A percentile compares a stretch with the other conserved stretches of the same genome.
Conservation (phyloP, 2,888 invertebrate genomes). For the Dasypolia templi region DNA sequence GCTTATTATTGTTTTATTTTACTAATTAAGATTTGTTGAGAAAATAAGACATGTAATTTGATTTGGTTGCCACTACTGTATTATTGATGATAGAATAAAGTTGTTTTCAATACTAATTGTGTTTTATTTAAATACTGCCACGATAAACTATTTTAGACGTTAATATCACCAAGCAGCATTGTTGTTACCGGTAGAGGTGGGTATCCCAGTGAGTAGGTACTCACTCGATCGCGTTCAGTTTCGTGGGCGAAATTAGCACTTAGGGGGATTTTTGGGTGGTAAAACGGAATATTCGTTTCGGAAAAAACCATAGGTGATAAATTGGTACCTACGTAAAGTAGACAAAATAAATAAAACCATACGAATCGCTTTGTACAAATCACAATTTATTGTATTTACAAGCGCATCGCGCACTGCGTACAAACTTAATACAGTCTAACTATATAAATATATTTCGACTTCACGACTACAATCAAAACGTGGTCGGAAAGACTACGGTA, state of each 20-base stretch:
- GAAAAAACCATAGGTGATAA: too few species aligned
- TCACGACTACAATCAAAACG: conserved; percentile 42
- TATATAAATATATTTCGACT: conserved; percentile 57
- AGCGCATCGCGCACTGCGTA: conserved; percentile 60
- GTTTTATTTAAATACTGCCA: not conserved
- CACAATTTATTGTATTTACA: conserved; percentile 80
- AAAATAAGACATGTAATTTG: not conserved
- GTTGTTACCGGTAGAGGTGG: too few species aligned
- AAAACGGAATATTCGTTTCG: too few species aligned
- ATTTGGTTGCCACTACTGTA: not conserved
- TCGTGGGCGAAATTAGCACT: too few species aligned
- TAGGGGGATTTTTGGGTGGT: too few species aligned
- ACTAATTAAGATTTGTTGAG: not conserved
- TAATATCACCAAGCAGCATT: too few species aligned
- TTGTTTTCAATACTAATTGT: not conserved
- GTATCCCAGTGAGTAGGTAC: too few species aligned
- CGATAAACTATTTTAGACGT: too few species aligned
- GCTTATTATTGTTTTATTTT: not conserved
- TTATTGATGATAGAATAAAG: not conserved
- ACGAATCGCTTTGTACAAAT: conserved; percentile 81
- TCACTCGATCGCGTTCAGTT: too few species aligned
- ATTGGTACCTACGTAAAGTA: too few species aligned
- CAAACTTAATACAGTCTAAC: conserved; percentile 54
- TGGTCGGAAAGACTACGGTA: conserved; percentile 9
- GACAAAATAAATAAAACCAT: conserved; percentile 67